phyloP scores from a whole-genome alignment of 2,113 vertebrate species.

The Merops nubicus region DNA sequence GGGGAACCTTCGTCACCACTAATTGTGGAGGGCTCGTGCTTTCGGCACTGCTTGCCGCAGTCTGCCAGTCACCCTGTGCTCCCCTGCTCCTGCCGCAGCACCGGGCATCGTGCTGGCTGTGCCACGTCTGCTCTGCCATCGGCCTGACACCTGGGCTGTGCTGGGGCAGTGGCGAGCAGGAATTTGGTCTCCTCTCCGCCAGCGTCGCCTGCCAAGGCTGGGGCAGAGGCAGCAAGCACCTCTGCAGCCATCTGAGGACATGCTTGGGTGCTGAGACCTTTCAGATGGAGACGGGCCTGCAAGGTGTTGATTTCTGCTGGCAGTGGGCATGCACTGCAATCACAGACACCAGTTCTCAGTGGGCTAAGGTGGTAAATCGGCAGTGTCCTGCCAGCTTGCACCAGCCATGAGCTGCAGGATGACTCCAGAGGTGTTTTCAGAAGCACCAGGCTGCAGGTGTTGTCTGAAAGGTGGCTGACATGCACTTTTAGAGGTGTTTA shows the following conservation, averaged over 20 bases:
- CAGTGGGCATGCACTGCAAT: background rate
- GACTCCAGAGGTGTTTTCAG: background rate
- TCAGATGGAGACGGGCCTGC: fast-evolving
- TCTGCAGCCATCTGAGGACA: background rate
- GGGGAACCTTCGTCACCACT: fast-evolving
- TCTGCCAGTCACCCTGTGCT: background rate
- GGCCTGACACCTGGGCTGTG: background rate
- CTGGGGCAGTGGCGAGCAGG: background rate
- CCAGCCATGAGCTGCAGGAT: background rate
- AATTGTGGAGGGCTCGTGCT: background rate
- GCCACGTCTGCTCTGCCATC: background rate
- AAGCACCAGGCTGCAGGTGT: background rate
- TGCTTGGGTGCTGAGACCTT: fast-evolving
- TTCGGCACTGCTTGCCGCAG: background rate
- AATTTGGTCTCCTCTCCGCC: background rate
- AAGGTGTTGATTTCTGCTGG: background rate
- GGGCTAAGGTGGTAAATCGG: background rate
- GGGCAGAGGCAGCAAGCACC: background rate
- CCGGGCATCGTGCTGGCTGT: background rate
- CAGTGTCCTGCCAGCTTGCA: background rate
- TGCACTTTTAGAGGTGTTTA: background rate
- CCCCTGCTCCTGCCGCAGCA: background rate
- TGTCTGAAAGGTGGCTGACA: background rate
- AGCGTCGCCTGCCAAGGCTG: background rate
- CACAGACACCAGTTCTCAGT: background rate